Base-by-base conservation (phyloP, 2,797 vertebrate species). In the Melanotaenia pygmaea region DNA sequence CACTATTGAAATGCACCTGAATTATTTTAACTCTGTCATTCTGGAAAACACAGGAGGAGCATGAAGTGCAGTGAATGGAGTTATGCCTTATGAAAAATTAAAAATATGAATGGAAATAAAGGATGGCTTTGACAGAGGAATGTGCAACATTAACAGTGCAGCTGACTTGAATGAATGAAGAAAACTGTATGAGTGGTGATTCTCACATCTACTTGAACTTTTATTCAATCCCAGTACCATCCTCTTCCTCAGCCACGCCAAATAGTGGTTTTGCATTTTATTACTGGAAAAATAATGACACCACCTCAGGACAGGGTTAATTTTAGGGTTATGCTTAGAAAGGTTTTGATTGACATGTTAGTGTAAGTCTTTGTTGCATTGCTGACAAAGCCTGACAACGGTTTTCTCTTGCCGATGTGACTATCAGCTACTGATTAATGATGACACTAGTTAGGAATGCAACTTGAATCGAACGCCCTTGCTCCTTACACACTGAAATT, bases 1-100 rank as follows among this genome's bases (percentile, higher is more conserved):
- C 16, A 4, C 22, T 61, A 2, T 54, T 26, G 51, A 32, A 47
- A 59, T 1, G 6, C n/a, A n/a, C n/a, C 38, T 45, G 47, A 80
- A 50, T 30, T 13, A 5, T 22, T 22, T 59, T 12, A 37, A 67
- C 47, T 69, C 43, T 16, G 22, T 40, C 65, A 51, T 47, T 57
- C 43, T n/a, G n/a, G 43, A 64, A 66, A 35, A 70, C 20, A 50
- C 20, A 9, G 45, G 45, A 50, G 20, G 45, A 43, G 9, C 70
- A 22, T 1, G 24, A 35, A 71, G 61, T 28, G 18, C 3, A 24
- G 13, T 28, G 50, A 69, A 72, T 32, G 35, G 32, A 64, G 50
- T 11, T 35, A 24, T 54, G 32, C n/a, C 47, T 66, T 60, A 8
- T 16, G 10, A 5, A 38, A 62, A 24, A 24, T 16, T 10, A 3